These are phyloP conservation scores for Liodrosophila aerea DNA, from an alignment of 2,888 invertebrate species.

Conservation along the genomic window DNA sequence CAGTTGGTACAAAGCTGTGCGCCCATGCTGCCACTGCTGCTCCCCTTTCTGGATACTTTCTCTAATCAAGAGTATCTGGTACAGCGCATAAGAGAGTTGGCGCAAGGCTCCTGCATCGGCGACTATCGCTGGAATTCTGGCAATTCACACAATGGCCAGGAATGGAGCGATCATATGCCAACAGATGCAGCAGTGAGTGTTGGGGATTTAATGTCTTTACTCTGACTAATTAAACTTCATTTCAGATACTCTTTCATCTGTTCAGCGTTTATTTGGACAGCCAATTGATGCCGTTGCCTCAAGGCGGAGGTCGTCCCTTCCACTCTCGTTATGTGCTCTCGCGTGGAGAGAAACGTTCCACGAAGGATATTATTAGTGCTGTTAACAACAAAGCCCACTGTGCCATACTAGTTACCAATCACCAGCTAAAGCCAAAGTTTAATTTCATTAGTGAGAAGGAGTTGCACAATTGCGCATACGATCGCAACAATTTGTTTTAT, in stretches of 20 bases:
- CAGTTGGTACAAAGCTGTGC: slow-evolving; percentile 80
- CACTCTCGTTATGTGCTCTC: slow-evolving; percentile 83
- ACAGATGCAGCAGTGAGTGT: slow-evolving; percentile 91
- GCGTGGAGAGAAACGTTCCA: slow-evolving; percentile 81
- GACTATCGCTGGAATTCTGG: slow-evolving; percentile 95
- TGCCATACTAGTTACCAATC: slow-evolving; percentile 80
- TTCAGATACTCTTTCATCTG: slow-evolving; percentile 91
- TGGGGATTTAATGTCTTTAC: neutral
- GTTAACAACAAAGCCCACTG: slow-evolving; percentile 82
- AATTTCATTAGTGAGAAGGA: slow-evolving; percentile 85
- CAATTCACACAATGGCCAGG: slow-evolving; percentile 87
- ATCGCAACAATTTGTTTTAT: slow-evolving; percentile 94
- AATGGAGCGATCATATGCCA: slow-evolving; percentile 92
- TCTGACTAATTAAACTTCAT: neutral
- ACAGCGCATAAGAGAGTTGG: slow-evolving; percentile 89
- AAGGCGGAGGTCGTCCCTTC: slow-evolving; percentile 87
- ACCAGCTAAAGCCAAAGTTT: slow-evolving; percentile 81
- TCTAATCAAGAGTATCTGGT: slow-evolving; percentile 94
- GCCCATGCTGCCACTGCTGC: slow-evolving; percentile 83
- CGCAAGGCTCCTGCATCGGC: slow-evolving; percentile 93
- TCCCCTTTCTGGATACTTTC: slow-evolving; percentile 92
- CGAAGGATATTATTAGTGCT: slow-evolving; percentile 79
- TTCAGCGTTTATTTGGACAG: slow-evolving; percentile 94
- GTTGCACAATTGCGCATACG: slow-evolving; percentile 87
- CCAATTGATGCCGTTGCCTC: slow-evolving; percentile 87